These are phyloP conservation scores for Daphoenositta chrysoptera DNA, from an alignment of 2,113 vertebrate genomes.

Conservation along the genomic window DNA sequence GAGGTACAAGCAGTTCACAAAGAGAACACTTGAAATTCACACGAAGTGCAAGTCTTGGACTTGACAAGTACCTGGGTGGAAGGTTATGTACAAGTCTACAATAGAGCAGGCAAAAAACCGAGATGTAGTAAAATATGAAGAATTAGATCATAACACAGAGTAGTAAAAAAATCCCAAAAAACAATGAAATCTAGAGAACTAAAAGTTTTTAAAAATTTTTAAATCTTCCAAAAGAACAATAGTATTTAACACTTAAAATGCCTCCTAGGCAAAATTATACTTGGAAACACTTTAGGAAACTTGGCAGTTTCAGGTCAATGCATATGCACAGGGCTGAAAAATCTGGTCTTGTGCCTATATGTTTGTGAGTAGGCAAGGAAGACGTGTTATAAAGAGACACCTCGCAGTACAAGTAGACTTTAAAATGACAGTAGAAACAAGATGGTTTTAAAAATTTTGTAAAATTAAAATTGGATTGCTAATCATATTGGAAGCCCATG, in stretches of 20 bases:
- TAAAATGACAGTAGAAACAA: not conserved
- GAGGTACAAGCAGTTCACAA: not conserved
- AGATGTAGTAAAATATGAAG: not conserved
- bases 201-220: not conserved
- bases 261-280: not conserved
- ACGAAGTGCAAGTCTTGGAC: not conserved
- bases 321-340: not conserved
- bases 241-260: not conserved
- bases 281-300: not conserved
- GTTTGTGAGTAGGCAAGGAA: not conserved
- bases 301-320: not conserved
- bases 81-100: not conserved
- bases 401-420: not conserved
- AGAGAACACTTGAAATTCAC: not conserved
- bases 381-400: not conserved
- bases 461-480: not conserved
- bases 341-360: not conserved
- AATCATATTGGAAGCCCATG: not conserved
- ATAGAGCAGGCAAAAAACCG: not conserved
- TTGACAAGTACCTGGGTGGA: not conserved
- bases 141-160: not conserved
- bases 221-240: not conserved
- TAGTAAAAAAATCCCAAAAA: not conserved
- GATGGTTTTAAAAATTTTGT: not conserved
- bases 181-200: not conserved